A percentile compares a stretch with the other conserved stretches of the same genome.
phyloP scores from a whole-genome alignment of 1,140 invertebrate genomes.

The Drosophila setifemur region DNA sequence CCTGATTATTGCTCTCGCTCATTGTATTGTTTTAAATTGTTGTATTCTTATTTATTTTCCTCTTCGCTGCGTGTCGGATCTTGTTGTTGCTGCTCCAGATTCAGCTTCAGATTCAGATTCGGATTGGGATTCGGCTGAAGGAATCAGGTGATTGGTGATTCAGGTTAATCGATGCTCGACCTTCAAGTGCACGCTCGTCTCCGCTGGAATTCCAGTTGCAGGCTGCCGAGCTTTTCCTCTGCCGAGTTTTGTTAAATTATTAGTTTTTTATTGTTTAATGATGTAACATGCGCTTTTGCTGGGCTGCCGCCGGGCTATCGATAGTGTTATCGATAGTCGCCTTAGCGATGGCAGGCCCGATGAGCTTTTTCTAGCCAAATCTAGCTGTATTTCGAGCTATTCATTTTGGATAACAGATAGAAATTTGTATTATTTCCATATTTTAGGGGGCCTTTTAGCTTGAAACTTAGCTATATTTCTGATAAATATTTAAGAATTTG shows the following conservation, averaged over 20 bases:
- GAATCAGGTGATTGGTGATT: too few relatives aligned
- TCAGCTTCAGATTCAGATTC: constrained; percentile 2
- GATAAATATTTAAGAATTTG: too few relatives aligned
- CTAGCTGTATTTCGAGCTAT: not conserved
- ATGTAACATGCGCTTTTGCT: constrained; percentile 39
- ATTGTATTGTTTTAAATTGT: constrained; percentile 55
- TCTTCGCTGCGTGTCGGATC: not conserved
- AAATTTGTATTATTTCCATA: too few relatives aligned
- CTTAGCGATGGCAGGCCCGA: not conserved
- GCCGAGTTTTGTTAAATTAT: constrained; percentile 13
- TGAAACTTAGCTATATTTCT: not conserved
- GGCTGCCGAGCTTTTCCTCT: constrained; percentile 7
- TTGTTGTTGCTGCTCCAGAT: constrained; percentile 2
- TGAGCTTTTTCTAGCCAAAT: not conserved
- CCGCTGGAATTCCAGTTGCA: constrained; percentile 1
- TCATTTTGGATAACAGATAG: too few relatives aligned
- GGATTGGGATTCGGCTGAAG: too few relatives aligned
- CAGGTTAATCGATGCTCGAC: constrained; percentile 22
- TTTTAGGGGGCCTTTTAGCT: too few relatives aligned
- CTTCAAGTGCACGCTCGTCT: constrained; percentile 28
- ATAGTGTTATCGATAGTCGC: not conserved
- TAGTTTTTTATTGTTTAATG: constrained; percentile 49
- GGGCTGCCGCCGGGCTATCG: not conserved
- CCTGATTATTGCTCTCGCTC: constrained; percentile 76
- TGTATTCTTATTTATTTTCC: constrained; percentile 19